Evolutionary conservation across 2,888 invertebrate species (phyloP), one percentile per base, ranked within the genome.

Genomic region (Apamea epomidion): DNA sequence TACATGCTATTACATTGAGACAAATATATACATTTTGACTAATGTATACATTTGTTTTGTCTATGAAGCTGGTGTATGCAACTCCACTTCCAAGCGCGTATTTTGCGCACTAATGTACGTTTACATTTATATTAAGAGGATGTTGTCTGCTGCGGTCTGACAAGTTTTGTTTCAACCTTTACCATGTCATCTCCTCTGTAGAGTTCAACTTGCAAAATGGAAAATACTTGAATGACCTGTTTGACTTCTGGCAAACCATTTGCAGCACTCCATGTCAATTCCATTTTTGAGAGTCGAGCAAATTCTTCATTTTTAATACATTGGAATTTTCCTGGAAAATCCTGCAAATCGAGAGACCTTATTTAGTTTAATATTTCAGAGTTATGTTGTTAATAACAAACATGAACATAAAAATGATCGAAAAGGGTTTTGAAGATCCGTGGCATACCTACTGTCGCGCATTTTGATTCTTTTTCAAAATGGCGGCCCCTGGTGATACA

Each of bases 151-250:
- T 90, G 84, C 25, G 81, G 97, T 86, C 94, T 93, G n/a, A 96
- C 93, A 80, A 97, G 93, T 90, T 93, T 96, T 8, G 95, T 95
- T 87, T 96, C 96, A 37, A 97, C 93, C 86, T 96, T 97, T 3
- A 94, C 90, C 92, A 95, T 93, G n/a, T 96, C 96, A 78, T 96
- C 96, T 64, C 94, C 94, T 91, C 94, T 95, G 80, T 93, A 90
- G 91, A 97, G 92, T 90, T 95, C 94, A 71, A 97, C 94, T 86
- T 93, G 87, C 74, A 97, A 85, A 86, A 94, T 92, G 18, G 97
- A 96, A 88, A 97, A 97, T 60, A 97, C 95, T 89, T 96, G 93
- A 80, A 97, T 94, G 71, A 94, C 90, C 92, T 97, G 97, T 80
- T 91, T 92, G 0, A 93, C 87, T 85, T 91, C 85, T 25, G 95